A percentile compares a stretch with the other conserved stretches of the same genome.
phyloP scores from a whole-genome alignment of 2,888 invertebrate genomes.

The Andrena hattorfiana region DNA sequence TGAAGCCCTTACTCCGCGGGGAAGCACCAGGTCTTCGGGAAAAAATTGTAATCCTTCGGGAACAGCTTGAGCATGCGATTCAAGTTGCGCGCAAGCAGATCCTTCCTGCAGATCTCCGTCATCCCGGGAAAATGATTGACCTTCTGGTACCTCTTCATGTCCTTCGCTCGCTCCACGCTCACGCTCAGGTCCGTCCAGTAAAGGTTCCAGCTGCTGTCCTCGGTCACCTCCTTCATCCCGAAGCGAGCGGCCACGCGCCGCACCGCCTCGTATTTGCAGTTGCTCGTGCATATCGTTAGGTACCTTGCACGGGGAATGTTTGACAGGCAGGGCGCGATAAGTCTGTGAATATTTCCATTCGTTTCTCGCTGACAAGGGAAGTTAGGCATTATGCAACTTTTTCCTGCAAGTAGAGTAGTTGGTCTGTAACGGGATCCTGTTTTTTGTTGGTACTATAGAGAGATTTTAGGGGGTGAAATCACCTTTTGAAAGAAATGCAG shows the following conservation, averaged over 20 bases:
- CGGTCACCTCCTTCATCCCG: conserved; percentile 92
- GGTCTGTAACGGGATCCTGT: no score
- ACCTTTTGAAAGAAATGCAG: no score
- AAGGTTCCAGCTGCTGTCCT: conserved; percentile 94
- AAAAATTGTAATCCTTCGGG: conserved; percentile 96
- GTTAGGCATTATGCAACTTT: no score
- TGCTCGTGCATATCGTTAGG: conserved; percentile 88
- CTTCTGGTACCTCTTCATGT: conserved; percentile 96
- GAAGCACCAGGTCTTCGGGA: conserved; percentile 97
- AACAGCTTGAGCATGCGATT: conserved; percentile 95
- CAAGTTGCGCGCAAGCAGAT: conserved; percentile 94
- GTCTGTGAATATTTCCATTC: no score
- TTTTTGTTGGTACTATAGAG: no score
- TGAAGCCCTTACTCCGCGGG: conserved; percentile 91
- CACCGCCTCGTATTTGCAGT: conserved; percentile 91
- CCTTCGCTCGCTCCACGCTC: conserved; percentile 94
- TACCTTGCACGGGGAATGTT: conserved; percentile 63
- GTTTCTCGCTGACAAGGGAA: no score
- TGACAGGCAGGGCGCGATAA: not conserved
- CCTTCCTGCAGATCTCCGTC: conserved; percentile 95
- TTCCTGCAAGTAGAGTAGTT: no score
- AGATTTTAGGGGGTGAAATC: no score
- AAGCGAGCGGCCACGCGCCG: conserved; percentile 89
- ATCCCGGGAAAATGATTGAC: conserved; percentile 98
- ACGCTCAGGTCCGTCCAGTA: conserved; percentile 96